A percentile compares a stretch with the other conserved stretches of the same genome.
Conservation (phyloP, 2,888 invertebrate genomes). For the Ernsta delagoae region DNA sequence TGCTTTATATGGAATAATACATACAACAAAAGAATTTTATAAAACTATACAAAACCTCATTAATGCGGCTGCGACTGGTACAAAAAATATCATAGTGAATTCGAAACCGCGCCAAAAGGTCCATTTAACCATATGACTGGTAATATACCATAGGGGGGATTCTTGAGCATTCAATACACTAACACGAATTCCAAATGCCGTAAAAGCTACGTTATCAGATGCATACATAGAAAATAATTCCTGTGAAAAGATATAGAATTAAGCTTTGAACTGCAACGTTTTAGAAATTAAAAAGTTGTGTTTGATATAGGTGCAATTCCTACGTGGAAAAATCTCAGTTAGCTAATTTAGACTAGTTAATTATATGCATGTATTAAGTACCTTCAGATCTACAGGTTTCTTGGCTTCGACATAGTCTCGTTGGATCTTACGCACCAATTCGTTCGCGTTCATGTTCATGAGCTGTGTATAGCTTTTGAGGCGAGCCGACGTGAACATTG, state of each 20-base stretch:
- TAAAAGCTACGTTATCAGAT: conserved; percentile 69
- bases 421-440: conserved; percentile 61
- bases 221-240: conserved; percentile 71
- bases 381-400: conserved; percentile 62
- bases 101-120: conserved; percentile 69
- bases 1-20: neutral
- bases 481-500: no score
- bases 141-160: conserved; percentile 69
- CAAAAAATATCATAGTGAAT: conserved; percentile 63
- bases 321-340: no score
- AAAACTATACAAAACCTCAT: conserved; percentile 37
- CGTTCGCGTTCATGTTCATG: conserved; percentile 66
- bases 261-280: no score
- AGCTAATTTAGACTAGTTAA: no score
- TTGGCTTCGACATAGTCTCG: conserved; percentile 59
- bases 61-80: conserved; percentile 59
- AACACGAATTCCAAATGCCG: conserved; percentile 65
- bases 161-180: conserved; percentile 60
- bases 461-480: conserved; percentile 46
- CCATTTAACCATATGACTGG: conserved; percentile 69
- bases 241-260: conserved; percentile 46
- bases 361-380: conserved; percentile 41
- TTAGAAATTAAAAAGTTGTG: no score
- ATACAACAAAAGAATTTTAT: no score
- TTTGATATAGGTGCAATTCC: no score